These are phyloP conservation scores for Tupiocoris notatus DNA, from an alignment of 2,888 invertebrate genomes.

Conservation along the genomic window DNA sequence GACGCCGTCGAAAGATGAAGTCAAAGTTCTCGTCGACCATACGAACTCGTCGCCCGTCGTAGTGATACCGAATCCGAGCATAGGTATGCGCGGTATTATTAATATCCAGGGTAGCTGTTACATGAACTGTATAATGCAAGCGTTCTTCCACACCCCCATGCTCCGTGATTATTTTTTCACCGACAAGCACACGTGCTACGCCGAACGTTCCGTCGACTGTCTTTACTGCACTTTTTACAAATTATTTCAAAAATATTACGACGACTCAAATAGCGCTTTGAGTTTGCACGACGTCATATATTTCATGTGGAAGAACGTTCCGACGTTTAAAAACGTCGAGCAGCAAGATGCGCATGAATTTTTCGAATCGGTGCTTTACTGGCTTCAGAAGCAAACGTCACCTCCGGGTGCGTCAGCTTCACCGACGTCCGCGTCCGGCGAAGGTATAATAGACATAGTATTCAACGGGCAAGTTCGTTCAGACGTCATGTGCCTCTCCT, in stretches of 20 bases:
- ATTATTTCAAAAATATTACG: constrained; percentile 95
- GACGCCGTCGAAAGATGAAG: constrained; percentile 76
- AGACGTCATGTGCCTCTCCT: constrained; percentile 63
- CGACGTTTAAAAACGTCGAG: constrained; percentile 86
- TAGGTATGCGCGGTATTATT: constrained; percentile 83
- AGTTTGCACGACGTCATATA: constrained; percentile 86
- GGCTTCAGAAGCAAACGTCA: constrained; percentile 78
- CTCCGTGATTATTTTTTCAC: constrained; percentile 93
- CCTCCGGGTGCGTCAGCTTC: constrained; percentile 51
- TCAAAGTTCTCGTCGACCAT: constrained; percentile 80
- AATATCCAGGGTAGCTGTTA: constrained; percentile 95
- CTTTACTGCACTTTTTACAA: constrained; percentile 94
- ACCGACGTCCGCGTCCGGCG: no score
- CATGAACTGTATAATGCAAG: constrained; percentile 95
- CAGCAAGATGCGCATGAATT: constrained; percentile 99
- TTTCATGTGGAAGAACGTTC: constrained; percentile 95
- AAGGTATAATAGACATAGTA: constrained; percentile 94
- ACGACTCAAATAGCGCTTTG: constrained; percentile 82
- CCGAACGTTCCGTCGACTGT: constrained; percentile 60
- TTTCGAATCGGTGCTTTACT: constrained; percentile 91
- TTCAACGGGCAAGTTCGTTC: constrained; percentile 95
- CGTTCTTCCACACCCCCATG: constrained; percentile 91
- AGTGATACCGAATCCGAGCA: constrained; percentile 1
- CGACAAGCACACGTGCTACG: constrained; percentile 84
- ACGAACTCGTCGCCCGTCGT: constrained; percentile 53